Evolutionary conservation across 64 coral and sea anemone species (phyloP), one percentile per base, ranked within the genome.

Genomic region (Acropora tenuis): DNA sequence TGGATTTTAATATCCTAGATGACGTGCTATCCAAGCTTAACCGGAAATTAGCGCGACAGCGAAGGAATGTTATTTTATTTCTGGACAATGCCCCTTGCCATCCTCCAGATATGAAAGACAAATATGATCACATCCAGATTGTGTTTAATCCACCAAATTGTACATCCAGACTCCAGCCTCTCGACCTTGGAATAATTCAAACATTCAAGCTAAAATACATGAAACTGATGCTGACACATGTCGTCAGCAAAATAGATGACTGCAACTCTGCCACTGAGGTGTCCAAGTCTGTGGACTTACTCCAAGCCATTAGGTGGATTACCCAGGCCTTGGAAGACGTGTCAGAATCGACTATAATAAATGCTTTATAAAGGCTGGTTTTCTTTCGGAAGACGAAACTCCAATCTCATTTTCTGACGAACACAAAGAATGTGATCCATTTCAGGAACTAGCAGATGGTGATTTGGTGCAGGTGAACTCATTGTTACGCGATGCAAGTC

Each of bases 31-130:
- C 50, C 50, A 81, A 81, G 53, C 53, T 81, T 61, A 81, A 81
- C 79, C 53, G 79, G 79, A 81, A 81, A 81, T 81, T 81, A 81
- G 79, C 19, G 61, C n/a, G 55, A 50, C 50, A 81, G 79, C 79
- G 30, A 60, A 59, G 50, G 49, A 81, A 81, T 81, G 79, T 81
- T 81, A 81, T 61, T 80, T n/a, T n/a, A n/a, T n/a, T n/a, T n/a
- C n/a, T n/a, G n/a, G n/a, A n/a, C n/a, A n/a, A n/a, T n/a, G n/a
- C n/a, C n/a, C n/a, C n/a, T n/a, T n/a, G n/a, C n/a, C n/a, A n/a
- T n/a, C n/a, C n/a, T n/a, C n/a, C n/a, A 87, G 85, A 87, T 76
- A 87, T 87, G 85, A 87, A 87, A 87, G 85, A 69, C 48, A 87
- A 76, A n/a, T 87, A 87, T 52, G 68, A 87, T 52, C 68, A 75